Evolutionary conservation across 2,113 vertebrate genomes (phyloP).

Genomic region (Ammodytes marinus): DNA sequence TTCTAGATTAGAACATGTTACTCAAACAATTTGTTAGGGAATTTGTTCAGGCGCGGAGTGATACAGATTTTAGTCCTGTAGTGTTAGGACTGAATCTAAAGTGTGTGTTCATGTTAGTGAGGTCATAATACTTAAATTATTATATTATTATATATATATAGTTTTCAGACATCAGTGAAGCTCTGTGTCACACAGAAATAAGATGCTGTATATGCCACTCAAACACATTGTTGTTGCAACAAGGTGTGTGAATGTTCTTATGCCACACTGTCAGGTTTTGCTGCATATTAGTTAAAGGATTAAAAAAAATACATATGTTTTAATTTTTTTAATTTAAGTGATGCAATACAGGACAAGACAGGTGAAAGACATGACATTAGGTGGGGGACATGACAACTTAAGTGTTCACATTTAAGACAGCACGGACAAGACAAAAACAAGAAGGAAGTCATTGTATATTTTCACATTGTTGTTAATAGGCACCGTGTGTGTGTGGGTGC

Average conservation of each 20-base stretch:
- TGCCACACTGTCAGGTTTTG: neutral
- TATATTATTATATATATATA: too few relatives aligned
- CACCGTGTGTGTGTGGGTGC: neutral
- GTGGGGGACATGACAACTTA: too few relatives aligned
- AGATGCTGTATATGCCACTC: neutral
- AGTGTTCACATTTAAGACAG: too few relatives aligned
- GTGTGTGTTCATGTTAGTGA: neutral
- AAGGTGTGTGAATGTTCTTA: neutral
- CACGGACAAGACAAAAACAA: too few relatives aligned
- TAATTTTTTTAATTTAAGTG: neutral
- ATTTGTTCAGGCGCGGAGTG: neutral
- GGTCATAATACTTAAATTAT: too few relatives aligned
- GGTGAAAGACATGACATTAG: too few relatives aligned
- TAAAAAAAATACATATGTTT: neutral
- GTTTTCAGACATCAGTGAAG: neutral
- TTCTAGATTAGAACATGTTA: neutral
- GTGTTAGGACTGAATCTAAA: neutral
- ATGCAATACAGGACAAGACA: too few relatives aligned
- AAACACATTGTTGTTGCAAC: neutral
- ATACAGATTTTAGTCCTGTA: neutral
- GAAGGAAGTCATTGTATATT: too few relatives aligned
- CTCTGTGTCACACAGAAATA: neutral
- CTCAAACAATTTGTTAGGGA: constrained; percentile 1
- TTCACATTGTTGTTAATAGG: too few relatives aligned
- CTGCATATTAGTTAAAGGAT: neutral